A percentile compares a stretch with the other conserved stretches of the same genome.
Evolutionary conservation across 2,888 invertebrate genomes (phyloP).

Genomic region (Cheilosia vulpina): DNA sequence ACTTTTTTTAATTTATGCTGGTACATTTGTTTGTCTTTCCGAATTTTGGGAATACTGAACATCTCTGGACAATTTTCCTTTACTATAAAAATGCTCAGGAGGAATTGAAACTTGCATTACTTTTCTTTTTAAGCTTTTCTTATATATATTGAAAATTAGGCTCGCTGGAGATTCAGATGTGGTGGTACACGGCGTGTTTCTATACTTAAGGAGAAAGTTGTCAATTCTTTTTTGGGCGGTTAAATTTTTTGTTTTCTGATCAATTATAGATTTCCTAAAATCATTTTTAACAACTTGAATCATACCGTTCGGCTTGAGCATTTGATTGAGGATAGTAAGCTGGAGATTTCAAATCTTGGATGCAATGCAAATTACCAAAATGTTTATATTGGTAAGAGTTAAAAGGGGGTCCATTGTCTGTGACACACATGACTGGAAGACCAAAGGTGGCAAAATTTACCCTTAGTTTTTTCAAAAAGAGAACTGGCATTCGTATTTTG

Average conservation of each 20-base stretch:
- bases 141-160: conserved; percentile 1
- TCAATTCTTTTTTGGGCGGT: conserved; percentile 1
- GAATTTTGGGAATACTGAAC: too few species aligned
- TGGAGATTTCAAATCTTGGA: conserved; percentile 31
- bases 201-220: conserved; percentile 28
- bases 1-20: too few species aligned
- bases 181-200: conserved; percentile 23
- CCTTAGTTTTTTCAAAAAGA: conserved; percentile 23
- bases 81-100: too few species aligned
- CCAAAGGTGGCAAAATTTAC: conserved; percentile 15
- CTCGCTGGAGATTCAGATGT: conserved; percentile 15
- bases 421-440: conserved; percentile 23
- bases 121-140: too few species aligned
- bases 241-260: conserved; percentile 9
- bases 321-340: too few species aligned
- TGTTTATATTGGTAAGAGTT: conserved; percentile 25
- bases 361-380: conserved; percentile 42
- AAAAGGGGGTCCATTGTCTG: conserved; percentile 20
- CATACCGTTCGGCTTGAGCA: conserved; percentile 10
- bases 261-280: conserved; percentile 14
- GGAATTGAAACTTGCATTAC: too few species aligned
- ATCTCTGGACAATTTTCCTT: too few species aligned
- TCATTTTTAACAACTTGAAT: conserved; percentile 30
- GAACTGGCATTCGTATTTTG: conserved; percentile 20
- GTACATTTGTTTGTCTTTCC: too few species aligned